Percentiles rank a stretch among this genome's conserved stretches.
These are phyloP conservation scores for Kryptopterus vitreolus DNA, from an alignment of 2,797 vertebrate genomes.

Conservation along the genomic window DNA sequence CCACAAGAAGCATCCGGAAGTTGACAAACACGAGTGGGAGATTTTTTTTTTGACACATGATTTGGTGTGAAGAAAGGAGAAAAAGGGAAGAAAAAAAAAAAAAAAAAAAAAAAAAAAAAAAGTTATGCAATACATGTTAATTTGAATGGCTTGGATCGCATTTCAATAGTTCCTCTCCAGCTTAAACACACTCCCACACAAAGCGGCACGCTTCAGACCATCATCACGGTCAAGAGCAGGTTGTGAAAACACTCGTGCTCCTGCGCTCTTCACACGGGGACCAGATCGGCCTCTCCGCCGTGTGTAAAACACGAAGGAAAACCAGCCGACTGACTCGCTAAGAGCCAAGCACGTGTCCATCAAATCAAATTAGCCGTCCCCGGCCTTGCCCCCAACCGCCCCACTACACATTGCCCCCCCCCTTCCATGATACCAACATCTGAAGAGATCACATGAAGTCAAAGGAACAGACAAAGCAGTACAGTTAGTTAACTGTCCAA, in stretches of 20 bases:
- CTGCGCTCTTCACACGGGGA: not conserved
- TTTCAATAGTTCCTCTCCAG: conserved; percentile 18
- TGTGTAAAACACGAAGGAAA: not conserved
- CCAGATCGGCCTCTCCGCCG: not conserved
- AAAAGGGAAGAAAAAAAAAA: not conserved
- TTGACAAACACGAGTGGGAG: not conserved
- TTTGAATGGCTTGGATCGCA: conserved; percentile 27
- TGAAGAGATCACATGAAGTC: conserved; percentile 62
- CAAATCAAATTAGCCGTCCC: not conserved
- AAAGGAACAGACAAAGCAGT: conserved; percentile 69
- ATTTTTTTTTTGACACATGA: conserved; percentile 71
- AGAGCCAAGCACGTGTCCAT: not conserved
- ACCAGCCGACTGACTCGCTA: not conserved
- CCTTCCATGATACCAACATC: conserved; percentile 54
- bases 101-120: not conserved
- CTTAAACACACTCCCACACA: conserved; percentile 36
- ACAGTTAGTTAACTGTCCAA: conserved; percentile 63
- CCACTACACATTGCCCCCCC: not conserved
- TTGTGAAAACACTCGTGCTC: conserved; percentile 29
- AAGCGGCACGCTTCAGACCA: conserved; percentile 14
- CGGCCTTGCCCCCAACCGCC: not conserved
- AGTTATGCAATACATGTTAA: conserved; percentile 3
- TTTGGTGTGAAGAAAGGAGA: conserved; percentile 67
- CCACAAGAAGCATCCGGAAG: not conserved
- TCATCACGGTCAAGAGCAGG: conserved; percentile 46